Percentiles rank a stretch among this genome's conserved stretches.
These are phyloP conservation scores for Riparia riparia DNA, from an alignment of 2,113 vertebrate genomes.

Conservation along the genomic window DNA sequence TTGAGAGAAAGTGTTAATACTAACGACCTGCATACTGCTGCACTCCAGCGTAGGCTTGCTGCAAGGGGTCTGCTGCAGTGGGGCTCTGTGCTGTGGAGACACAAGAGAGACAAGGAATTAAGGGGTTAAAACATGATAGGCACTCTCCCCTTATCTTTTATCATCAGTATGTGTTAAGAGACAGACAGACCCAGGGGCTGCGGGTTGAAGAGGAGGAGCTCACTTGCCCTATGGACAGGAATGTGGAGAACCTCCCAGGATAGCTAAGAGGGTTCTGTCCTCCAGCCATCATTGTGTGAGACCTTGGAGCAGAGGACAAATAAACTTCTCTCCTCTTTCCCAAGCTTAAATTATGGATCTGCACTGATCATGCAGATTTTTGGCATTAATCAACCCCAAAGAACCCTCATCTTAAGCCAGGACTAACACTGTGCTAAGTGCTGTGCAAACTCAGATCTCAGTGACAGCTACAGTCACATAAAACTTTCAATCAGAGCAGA, in stretches of 20 bases:
- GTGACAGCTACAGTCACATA: constrained; percentile 10
- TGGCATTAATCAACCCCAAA: background rate
- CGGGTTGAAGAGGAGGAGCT: background rate
- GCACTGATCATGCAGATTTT: background rate
- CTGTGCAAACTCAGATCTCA: constrained; percentile 49
- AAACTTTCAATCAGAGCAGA: constrained; percentile 49
- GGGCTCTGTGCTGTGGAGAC: constrained; percentile 95
- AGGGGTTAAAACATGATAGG: background rate
- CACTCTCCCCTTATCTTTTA: background rate
- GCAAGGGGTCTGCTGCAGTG: constrained; percentile 95
- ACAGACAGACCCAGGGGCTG: background rate
- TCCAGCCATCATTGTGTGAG: background rate
- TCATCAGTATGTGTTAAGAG: background rate
- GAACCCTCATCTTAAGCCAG: background rate
- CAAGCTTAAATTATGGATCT: background rate
- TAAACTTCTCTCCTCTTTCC: background rate
- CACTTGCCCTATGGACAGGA: background rate
- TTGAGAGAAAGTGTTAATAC: constrained; percentile 81
- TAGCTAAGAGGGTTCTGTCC: background rate
- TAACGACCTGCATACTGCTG: constrained; percentile 99
- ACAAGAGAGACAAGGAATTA: constrained; percentile 64
- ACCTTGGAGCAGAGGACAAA: background rate
- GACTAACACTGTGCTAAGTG: background rate
- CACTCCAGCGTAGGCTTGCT: constrained; percentile 99
- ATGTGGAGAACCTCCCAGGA: background rate